phyloP scores from a whole-genome alignment of 2,888 invertebrate species.

The Caenorhabditis becei region DNA sequence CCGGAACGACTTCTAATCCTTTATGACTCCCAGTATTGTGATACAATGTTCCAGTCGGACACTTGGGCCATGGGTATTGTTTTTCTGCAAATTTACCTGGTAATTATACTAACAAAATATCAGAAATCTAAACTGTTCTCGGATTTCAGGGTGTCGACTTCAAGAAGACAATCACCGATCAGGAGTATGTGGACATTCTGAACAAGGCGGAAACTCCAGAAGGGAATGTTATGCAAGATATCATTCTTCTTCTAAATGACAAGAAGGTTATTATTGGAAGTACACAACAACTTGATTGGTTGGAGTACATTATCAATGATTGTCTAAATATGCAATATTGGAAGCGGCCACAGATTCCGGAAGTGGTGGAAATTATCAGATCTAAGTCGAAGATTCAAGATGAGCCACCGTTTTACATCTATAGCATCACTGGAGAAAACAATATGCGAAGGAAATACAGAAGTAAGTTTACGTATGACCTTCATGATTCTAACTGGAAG shows the following conservation, averaged over 20 bases:
- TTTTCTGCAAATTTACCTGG: conserved; percentile 86
- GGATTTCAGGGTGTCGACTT: conserved; percentile 18
- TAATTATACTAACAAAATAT: too few species aligned
- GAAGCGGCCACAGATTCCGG: not conserved
- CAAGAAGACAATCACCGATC: conserved; percentile 10
- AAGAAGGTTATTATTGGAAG: conserved; percentile 3
- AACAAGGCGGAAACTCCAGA: conserved; percentile 8
- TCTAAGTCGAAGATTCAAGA: not conserved
- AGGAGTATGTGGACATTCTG: conserved; percentile 31
- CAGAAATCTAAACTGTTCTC: not conserved
- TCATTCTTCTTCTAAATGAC: not conserved
- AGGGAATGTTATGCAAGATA: conserved; percentile 14
- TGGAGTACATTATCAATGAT: not conserved
- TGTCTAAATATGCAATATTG: conserved; percentile 3
- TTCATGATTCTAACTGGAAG: too few species aligned
- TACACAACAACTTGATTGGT: not conserved
- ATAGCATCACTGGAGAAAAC: not conserved
- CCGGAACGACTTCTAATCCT: conserved; percentile 10
- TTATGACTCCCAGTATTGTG: not conserved
- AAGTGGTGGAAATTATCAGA: not conserved
- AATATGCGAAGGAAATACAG: too few species aligned
- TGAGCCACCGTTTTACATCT: too few species aligned
- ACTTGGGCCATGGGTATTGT: conserved; percentile 96
- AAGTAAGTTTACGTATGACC: too few species aligned
- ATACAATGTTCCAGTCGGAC: conserved; percentile 86